phyloP scores from a whole-genome alignment of 2,888 invertebrate species.

The Crioceris asparagi region DNA sequence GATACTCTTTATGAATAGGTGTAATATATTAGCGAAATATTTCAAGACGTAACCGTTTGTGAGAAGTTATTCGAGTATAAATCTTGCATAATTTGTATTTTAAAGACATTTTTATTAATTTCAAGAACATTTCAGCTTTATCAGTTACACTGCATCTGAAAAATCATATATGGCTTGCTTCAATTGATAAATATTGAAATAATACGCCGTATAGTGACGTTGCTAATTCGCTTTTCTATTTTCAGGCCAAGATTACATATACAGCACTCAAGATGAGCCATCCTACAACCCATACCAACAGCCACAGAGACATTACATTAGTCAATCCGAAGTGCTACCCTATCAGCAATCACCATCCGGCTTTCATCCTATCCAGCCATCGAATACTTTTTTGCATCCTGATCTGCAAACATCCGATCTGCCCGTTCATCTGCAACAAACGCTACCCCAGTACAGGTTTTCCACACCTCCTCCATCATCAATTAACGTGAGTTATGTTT shows the following conservation, averaged over 20 bases:
- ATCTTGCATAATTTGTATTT: too few relatives aligned
- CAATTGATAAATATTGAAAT: too few relatives aligned
- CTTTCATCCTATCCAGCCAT: conserved; percentile 16
- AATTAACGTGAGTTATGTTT: conserved; percentile 7
- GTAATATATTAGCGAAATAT: too few relatives aligned
- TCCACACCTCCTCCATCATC: conserved; percentile 33
- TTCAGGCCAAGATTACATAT: conserved; percentile 37
- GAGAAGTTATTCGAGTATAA: too few relatives aligned
- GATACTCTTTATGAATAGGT: too few relatives aligned
- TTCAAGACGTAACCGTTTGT: too few relatives aligned
- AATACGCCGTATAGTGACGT: too few relatives aligned
- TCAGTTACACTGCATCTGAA: too few relatives aligned
- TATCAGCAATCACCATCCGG: conserved; percentile 26
- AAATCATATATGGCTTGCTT: too few relatives aligned
- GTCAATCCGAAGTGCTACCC: conserved; percentile 21
- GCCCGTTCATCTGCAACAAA: conserved; percentile 34
- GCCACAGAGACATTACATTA: conserved; percentile 10
- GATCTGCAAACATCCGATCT: conserved; percentile 37
- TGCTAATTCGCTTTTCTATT: conserved; percentile 16
- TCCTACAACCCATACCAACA: conserved; percentile 31
- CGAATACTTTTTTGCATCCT: conserved; percentile 27
- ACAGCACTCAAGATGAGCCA: conserved; percentile 27
- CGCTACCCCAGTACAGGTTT: conserved; percentile 35
- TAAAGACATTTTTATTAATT: too few relatives aligned
- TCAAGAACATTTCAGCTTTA: too few relatives aligned